These are phyloP conservation scores for Brachyrhaphis roseni DNA, from an alignment of 2,797 vertebrate species.

Conservation along the genomic window DNA sequence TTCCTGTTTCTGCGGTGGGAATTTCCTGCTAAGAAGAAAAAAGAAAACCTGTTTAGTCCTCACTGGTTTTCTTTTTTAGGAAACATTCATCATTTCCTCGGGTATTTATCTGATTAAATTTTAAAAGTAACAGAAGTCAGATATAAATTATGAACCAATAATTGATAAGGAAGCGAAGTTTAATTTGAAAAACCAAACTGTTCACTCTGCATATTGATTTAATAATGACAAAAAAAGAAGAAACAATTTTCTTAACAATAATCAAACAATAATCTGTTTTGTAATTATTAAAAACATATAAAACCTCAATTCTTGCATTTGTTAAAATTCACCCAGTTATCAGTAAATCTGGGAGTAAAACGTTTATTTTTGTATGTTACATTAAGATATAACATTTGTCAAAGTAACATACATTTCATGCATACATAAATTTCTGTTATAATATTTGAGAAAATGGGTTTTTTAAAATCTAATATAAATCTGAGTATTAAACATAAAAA, in stretches of 20 bases:
- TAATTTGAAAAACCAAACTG: neutral
- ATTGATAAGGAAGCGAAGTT: neutral
- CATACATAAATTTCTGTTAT: neutral
- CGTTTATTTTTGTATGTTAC: neutral
- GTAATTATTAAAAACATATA: neutral
- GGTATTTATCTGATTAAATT: neutral
- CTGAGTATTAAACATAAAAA: neutral
- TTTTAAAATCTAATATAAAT: neutral
- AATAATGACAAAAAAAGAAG: neutral
- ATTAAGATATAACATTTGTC: neutral
- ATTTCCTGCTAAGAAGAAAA: neutral
- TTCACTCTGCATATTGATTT: neutral
- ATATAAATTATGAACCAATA: neutral
- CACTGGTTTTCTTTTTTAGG: neutral
- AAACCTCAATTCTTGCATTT: neutral
- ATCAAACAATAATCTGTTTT: neutral
- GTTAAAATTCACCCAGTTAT: neutral
- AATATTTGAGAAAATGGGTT: neutral
- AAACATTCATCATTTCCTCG: conserved; percentile 12
- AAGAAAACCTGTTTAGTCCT: neutral
- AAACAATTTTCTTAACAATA: neutral
- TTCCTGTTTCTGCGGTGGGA: neutral
- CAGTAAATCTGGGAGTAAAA: neutral
- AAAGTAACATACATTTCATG: neutral
- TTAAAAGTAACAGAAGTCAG: neutral